Percentiles rank a stretch among this genome's conserved stretches.
Conservation (phyloP, 2,797 vertebrate species). For the Myotis findleyi region DNA sequence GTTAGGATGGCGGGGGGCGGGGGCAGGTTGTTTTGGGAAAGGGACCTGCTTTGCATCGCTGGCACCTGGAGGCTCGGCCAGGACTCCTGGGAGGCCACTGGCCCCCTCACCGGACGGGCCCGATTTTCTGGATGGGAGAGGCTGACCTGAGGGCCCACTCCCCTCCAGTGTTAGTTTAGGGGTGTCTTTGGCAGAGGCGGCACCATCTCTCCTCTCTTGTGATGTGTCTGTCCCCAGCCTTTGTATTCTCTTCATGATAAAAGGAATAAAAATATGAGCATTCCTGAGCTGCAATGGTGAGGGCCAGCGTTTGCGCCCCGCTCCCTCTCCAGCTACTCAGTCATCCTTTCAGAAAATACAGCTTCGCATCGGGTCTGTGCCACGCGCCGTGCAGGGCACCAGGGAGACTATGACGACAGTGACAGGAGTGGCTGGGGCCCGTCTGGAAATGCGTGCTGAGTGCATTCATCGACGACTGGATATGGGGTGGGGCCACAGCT, state of each 20-base stretch:
- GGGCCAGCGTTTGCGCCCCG: background rate
- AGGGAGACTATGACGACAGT: rapidly evolving
- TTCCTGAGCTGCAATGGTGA: too few species aligned
- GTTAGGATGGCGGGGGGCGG: background rate
- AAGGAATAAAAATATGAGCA: conserved; percentile 54
- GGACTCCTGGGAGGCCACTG: background rate
- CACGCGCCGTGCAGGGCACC: background rate
- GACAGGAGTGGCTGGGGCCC: background rate
- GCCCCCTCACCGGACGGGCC: background rate
- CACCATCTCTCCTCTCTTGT: background rate
- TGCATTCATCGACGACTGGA: background rate
- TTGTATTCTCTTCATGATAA: conserved; percentile 13
- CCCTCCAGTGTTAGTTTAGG: background rate
- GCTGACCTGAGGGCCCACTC: too few species aligned
- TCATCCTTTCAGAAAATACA: background rate
- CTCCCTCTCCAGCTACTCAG: background rate
- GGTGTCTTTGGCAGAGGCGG: background rate
- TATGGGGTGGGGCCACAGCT: background rate
- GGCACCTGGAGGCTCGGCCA: background rate
- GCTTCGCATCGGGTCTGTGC: background rate
- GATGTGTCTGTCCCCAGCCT: background rate
- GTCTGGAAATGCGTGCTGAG: background rate
- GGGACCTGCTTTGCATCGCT: background rate
- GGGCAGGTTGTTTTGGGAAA: background rate
- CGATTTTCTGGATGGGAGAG: background rate